Percentiles rank a stretch among this genome's conserved stretches.
Evolutionary conservation across 2,113 vertebrate species (phyloP).

Genomic region (Dicrurus megarhynchus): DNA sequence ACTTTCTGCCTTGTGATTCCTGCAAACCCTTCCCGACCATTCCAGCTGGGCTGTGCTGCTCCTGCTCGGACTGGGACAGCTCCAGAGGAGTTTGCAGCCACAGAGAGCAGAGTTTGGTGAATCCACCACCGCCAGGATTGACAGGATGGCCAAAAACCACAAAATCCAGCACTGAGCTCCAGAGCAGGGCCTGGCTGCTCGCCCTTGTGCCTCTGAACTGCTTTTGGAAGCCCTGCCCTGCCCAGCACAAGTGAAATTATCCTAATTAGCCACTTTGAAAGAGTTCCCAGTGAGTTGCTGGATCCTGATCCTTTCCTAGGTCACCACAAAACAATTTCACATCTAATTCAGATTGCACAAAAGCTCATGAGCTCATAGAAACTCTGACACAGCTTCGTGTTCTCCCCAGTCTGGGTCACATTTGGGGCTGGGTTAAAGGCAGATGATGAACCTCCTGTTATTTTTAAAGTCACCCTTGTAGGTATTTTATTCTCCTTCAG

Average conservation of each 20-base stretch:
- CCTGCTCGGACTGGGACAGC: not conserved
- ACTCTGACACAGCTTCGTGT: not conserved
- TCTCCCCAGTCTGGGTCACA: not conserved
- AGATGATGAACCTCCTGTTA: not conserved
- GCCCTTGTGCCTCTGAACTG: not conserved
- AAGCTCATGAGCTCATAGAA: slow-evolving; percentile 8
- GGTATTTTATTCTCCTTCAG: not conserved
- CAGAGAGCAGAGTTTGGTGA: not conserved
- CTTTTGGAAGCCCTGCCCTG: slow-evolving; percentile 26
- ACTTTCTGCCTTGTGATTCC: not conserved
- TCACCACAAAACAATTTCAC: slow-evolving; percentile 35
- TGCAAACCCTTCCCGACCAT: not conserved
- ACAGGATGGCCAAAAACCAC: not conserved
- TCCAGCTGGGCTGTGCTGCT: not conserved
- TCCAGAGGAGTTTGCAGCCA: not conserved
- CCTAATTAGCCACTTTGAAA: not conserved
- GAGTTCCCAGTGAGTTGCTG: slow-evolving; percentile 11
- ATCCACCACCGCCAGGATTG: not conserved
- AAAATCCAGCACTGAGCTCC: not conserved
- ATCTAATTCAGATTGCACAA: not conserved
- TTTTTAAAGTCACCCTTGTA: not conserved
- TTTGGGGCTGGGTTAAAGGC: not conserved
- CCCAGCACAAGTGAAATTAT: slow-evolving; percentile 5
- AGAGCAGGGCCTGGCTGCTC: slow-evolving; percentile 4
- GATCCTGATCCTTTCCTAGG: slow-evolving; percentile 23